Evolutionary conservation across 2,888 invertebrate species (phyloP).

Genomic region (Amphipoea lucens): DNA sequence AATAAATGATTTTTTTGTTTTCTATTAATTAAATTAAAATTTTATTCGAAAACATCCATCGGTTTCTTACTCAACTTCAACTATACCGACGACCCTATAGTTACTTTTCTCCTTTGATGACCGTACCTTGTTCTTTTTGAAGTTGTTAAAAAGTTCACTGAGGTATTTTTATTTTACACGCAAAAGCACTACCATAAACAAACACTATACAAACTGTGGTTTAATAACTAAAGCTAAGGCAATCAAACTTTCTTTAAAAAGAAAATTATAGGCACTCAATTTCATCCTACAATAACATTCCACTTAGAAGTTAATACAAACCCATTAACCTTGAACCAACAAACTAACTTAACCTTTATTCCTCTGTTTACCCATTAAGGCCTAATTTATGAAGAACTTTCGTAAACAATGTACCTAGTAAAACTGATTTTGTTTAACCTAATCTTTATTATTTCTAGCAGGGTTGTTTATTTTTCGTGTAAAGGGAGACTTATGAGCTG

Average conservation of each 20-base stretch:
- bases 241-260: not conserved
- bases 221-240: not conserved
- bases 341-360: slow-evolving; percentile 13
- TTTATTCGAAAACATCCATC: too few relatives aligned
- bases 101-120: too few relatives aligned
- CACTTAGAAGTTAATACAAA: slow-evolving; percentile 32
- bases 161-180: not conserved
- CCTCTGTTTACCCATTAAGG: slow-evolving; percentile 29
- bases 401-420: slow-evolving; percentile 41
- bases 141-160: not conserved
- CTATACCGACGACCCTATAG: too few relatives aligned
- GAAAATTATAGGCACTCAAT: not conserved
- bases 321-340: slow-evolving; percentile 24
- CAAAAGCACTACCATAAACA: not conserved
- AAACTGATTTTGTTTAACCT: slow-evolving; percentile 39
- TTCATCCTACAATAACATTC: not conserved
- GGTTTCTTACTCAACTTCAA: too few relatives aligned
- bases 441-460: not conserved
- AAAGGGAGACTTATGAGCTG: not conserved
- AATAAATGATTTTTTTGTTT: too few relatives aligned
- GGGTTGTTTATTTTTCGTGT: slow-evolving; percentile 10
- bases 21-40: too few relatives aligned
- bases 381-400: slow-evolving; percentile 35
- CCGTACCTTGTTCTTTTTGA: not conserved
- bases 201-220: not conserved